These are phyloP conservation scores for Geotrupes spiniger DNA, from an alignment of 2,888 invertebrate genomes.

Conservation along the genomic window DNA sequence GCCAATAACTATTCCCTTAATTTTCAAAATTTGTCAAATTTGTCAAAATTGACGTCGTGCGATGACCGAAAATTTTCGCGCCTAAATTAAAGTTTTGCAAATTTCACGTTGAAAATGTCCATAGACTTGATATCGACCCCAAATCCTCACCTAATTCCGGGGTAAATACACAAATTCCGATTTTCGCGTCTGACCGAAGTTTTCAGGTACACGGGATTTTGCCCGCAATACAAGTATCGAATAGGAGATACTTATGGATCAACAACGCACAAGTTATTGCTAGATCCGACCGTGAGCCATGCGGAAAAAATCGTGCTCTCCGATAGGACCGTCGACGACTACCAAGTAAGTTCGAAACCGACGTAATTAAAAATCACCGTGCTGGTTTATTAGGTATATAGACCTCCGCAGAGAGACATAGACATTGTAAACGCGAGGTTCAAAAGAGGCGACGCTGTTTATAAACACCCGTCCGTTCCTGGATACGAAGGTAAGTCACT, in stretches of 20 bases:
- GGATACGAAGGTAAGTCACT: constrained; percentile 66
- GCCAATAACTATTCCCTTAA: no score
- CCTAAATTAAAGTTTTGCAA: constrained; percentile 12
- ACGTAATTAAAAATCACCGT: not conserved
- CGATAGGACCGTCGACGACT: constrained; percentile 61
- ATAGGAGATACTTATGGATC: constrained; percentile 75
- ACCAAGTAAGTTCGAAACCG: constrained; percentile 53
- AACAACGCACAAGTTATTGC: constrained; percentile 68
- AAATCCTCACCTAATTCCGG: constrained; percentile 72
- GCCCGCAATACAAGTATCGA: constrained; percentile 71
- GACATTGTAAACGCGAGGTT: constrained; percentile 64
- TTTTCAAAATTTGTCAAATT: constrained; percentile 9
- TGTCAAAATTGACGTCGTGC: constrained; percentile 8
- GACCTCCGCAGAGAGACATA: constrained; percentile 65
- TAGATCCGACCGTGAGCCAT: constrained; percentile 72
- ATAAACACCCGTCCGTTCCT: constrained; percentile 70
- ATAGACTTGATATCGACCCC: constrained; percentile 60
- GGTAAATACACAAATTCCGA: constrained; percentile 52
- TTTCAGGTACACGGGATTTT: constrained; percentile 71
- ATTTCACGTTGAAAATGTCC: constrained; percentile 29
- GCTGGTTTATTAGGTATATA: constrained; percentile 51
- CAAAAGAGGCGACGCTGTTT: constrained; percentile 65
- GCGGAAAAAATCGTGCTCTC: constrained; percentile 68
- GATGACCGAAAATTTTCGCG: not conserved
- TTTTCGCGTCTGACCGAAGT: not conserved